Percentiles rank a stretch among this genome's conserved stretches.
Evolutionary conservation across 1,140 invertebrate species (phyloP).

Genomic region (Nymphalis io): DNA sequence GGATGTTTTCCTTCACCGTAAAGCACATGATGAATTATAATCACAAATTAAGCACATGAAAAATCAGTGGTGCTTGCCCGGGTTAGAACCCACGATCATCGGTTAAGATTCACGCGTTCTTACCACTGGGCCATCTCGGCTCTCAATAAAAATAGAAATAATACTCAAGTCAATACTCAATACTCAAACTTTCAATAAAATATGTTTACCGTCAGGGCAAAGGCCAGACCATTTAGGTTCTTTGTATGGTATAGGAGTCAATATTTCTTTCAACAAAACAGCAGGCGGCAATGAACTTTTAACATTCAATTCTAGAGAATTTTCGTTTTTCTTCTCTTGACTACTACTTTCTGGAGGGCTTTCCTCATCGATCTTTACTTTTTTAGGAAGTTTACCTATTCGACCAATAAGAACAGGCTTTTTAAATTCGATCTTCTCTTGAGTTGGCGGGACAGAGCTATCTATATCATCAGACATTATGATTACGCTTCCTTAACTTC

Average conservation of each 20-base stretch:
- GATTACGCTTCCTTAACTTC: background rate
- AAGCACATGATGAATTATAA: too few species aligned
- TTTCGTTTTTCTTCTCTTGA: slow-evolving; percentile 26
- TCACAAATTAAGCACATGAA: too few species aligned
- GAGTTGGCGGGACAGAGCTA: slow-evolving; percentile 20
- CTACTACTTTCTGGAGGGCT: slow-evolving; percentile 33
- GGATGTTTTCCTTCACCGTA: too few species aligned
- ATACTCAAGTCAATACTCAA: too few species aligned
- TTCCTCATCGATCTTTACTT: slow-evolving; percentile 49
- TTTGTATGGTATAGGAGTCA: slow-evolving; percentile 83
- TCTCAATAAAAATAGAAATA: too few species aligned
- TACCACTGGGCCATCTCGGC: too few species aligned
- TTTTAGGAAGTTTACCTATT: slow-evolving; percentile 72
- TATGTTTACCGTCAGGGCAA: slow-evolving; percentile 77
- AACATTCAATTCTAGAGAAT: slow-evolving; percentile 28
- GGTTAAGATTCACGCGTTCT: too few species aligned
- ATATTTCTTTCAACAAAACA: slow-evolving; percentile 59
- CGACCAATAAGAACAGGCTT: slow-evolving; percentile 72
- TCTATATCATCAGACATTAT: slow-evolving; percentile 29
- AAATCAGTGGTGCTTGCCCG: too few species aligned
- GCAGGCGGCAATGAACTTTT: slow-evolving; percentile 54
- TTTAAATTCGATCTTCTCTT: slow-evolving; percentile 65
- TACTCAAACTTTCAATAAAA: too few species aligned
- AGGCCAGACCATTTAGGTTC: slow-evolving; percentile 89
- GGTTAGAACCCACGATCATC: too few species aligned